Conservation (phyloP, 2,113 vertebrate species). For the Pelodiscus sinensis region DNA sequence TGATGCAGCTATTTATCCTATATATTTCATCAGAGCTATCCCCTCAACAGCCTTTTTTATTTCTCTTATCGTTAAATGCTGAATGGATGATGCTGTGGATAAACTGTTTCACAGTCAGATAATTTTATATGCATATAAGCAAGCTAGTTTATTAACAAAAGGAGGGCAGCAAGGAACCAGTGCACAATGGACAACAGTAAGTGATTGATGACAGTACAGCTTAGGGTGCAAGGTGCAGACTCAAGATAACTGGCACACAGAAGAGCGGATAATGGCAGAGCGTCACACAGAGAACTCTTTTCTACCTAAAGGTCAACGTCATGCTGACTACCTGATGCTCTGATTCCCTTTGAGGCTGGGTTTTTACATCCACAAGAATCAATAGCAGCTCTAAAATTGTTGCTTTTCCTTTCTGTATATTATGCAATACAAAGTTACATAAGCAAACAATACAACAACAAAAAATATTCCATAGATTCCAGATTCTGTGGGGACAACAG, state of each 20-base stretch:
- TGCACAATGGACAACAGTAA: constrained; percentile 51
- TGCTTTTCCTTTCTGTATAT: background rate
- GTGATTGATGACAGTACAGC: constrained; percentile 77
- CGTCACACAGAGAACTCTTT: constrained; percentile 31
- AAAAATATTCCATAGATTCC: background rate
- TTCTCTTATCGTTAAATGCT: constrained; percentile 64
- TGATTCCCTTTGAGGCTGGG: background rate
- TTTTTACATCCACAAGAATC: constrained; percentile 18
- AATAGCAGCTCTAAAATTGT: background rate
- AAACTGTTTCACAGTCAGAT: constrained; percentile 76
- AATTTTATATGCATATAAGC: constrained; percentile 76
- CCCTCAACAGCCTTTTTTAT: constrained; percentile 72
- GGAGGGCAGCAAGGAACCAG: constrained; percentile 58
- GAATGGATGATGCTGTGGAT: constrained; percentile 72
- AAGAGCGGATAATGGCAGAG: constrained; percentile 44
- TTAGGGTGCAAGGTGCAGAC: constrained; percentile 77
- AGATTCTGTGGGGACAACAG: accelerated
- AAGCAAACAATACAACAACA: background rate
- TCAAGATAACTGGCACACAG: constrained; percentile 70
- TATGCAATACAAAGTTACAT: background rate
- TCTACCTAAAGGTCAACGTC: constrained; percentile 63
- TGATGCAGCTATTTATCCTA: constrained; percentile 77
- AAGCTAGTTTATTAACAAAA: constrained; percentile 80
- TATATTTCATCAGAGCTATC: constrained; percentile 73
- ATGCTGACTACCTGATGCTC: constrained; percentile 5